Conservation (phyloP, 2,888 invertebrate genomes). For the Drosophila percnosoma region DNA sequence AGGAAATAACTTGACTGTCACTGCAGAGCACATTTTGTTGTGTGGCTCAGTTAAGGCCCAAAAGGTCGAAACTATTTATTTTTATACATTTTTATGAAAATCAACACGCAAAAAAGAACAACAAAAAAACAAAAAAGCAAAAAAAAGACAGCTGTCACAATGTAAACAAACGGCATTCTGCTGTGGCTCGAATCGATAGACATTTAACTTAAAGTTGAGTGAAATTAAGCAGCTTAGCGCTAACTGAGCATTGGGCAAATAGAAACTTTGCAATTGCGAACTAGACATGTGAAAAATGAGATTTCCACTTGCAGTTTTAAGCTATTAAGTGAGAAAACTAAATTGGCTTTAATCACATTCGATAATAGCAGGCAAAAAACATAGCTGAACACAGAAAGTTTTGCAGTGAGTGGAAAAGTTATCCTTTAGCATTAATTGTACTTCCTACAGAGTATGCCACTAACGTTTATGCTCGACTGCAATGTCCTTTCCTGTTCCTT, state of each 20-base stretch:
- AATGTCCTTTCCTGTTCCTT: constrained; percentile 2
- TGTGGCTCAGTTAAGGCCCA: neutral
- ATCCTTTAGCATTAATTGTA: no score
- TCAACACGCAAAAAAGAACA: neutral
- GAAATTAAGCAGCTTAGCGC: constrained; percentile 8
- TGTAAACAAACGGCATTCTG: constrained; percentile 2
- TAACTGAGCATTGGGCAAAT: neutral
- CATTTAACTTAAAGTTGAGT: constrained; percentile 9
- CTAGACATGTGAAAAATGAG: neutral
- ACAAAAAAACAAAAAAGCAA: neutral
- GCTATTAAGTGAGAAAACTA: neutral
- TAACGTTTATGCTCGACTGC: neutral
- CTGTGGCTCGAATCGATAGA: neutral
- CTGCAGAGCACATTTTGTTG: neutral
- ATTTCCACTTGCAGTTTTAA: neutral
- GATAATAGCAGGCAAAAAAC: neutral
- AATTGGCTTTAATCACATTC: neutral
- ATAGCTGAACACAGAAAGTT: neutral
- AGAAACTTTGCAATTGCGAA: neutral
- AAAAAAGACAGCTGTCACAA: neutral
- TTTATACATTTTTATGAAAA: constrained; percentile 2
- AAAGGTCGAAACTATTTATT: constrained; percentile 15
- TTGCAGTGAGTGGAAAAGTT: neutral
- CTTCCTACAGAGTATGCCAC: constrained; percentile 6
- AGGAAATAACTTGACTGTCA: constrained; percentile 2